These are phyloP conservation scores for Odontamblyopus lacepedii DNA, from an alignment of 2,797 vertebrate genomes.

Conservation along the genomic window DNA sequence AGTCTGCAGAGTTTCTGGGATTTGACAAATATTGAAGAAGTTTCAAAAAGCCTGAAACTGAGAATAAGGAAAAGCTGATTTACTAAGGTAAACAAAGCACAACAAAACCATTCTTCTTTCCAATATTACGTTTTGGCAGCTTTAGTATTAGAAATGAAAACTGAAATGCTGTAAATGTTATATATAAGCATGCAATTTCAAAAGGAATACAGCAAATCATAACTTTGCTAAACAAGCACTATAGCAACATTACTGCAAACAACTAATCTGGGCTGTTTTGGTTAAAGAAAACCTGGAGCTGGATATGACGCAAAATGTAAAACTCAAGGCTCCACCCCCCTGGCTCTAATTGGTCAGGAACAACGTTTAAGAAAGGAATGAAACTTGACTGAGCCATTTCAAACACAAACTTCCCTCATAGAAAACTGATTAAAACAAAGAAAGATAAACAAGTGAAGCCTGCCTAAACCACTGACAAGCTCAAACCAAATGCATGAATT, in stretches of 20 bases:
- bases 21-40: no score
- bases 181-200: neutral
- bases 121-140: no score
- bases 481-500: neutral
- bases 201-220: neutral
- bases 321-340: neutral
- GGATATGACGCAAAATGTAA: slow-evolving; percentile 1
- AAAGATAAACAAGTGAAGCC: neutral
- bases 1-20: neutral
- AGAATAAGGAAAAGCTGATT: no score
- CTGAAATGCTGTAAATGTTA: no score
- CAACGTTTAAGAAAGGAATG: neutral
- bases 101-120: no score
- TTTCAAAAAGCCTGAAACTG: no score
- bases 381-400: neutral
- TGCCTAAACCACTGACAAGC: neutral
- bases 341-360: neutral
- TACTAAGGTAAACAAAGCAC: no score
- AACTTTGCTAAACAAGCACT: neutral
- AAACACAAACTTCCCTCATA: no score
- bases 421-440: neutral
- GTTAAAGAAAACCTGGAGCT: neutral
- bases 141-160: no score
- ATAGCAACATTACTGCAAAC: neutral
- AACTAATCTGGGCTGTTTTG: neutral